These are phyloP conservation scores for Thamnaconus septentrionalis DNA, from an alignment of 2,113 vertebrate species.

Conservation along the genomic window DNA sequence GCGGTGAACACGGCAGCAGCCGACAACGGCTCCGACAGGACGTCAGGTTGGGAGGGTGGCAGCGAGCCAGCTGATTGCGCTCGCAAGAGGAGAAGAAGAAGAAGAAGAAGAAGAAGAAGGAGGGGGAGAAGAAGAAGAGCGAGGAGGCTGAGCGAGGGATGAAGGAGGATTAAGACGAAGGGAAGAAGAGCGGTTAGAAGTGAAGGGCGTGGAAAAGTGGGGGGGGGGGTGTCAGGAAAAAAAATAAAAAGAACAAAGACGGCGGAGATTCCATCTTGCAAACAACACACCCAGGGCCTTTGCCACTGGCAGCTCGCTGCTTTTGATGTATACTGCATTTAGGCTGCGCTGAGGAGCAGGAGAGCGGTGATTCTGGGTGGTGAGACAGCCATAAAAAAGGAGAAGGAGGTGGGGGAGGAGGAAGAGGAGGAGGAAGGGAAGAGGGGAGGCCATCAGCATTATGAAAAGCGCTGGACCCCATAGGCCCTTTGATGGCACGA, in stretches of 20 bases:
- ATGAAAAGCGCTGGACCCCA: conserved; percentile 66
- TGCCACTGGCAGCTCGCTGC: conserved; percentile 58
- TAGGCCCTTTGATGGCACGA: conserved; percentile 71
- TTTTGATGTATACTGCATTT: conserved; percentile 71
- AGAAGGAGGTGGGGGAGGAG: too few relatives aligned
- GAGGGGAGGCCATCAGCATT: conserved; percentile 62
- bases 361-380: conserved; percentile 26
- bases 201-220: too few relatives aligned
- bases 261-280: conserved; percentile 55
- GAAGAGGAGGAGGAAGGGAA: neutral
- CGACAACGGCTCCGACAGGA: conserved; percentile 40
- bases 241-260: conserved; percentile 44
- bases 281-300: conserved; percentile 56
- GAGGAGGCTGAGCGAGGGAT: neutral
- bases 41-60: conserved; percentile 57
- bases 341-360: conserved; percentile 35
- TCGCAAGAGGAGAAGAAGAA: conserved; percentile 33
- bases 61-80: conserved; percentile 45
- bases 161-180: conserved; percentile 32
- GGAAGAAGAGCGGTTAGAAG: conserved; percentile 6
- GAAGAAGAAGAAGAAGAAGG: neutral
- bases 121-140: conserved; percentile 13
- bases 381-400: conserved; percentile 47
- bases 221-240: too few relatives aligned
- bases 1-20: conserved; percentile 38